Base-by-base conservation (phyloP, 2,888 invertebrate species). In the Thelaira solivaga region DNA sequence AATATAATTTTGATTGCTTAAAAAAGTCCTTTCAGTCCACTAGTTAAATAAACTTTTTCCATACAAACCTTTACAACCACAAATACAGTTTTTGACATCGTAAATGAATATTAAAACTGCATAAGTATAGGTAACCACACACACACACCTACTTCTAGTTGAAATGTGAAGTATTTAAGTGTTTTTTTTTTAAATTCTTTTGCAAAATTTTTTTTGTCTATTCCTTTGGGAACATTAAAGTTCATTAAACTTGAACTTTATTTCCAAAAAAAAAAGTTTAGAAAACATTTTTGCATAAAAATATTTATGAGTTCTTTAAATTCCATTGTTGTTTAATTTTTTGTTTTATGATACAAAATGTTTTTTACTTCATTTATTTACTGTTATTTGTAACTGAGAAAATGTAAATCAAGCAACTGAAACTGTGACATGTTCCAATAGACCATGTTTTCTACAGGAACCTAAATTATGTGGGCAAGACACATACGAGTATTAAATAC, bases 261-360 rank as follows among this genome's bases (percentile, higher is more conserved):
- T 24, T 26, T 47, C 0, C n/a, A 47, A 22, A 10, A 8, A 29
- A 26, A 4, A 6, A 8, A 29, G n/a, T n/a, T 16, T 16, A 36
- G 34, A 24, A 39, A 6, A 6, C 26, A 47, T 47, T 59, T 57
- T 26, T 4, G 6, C 16, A 57, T 57, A 18, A 26, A 55, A 57
- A 39, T 11, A 39, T 59, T n/a, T 43, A n/a, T 13, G 18, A 26
- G 18, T n/a, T 49, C 49, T 36, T 11, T 26, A 36, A 36, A 34
- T 49, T 36, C n/a, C 36, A 36, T 36, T 49, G 62, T 49, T 22
- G 36, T 34, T 36, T 59, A 59, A 41, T 59, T 59, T 41, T 8
- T 29, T 18, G 41, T 57, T 26, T 16, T n/a, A n/a, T n/a, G n/a
- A n/a, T n/a, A 16, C 2, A 59, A 29, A n/a, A n/a, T 26, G 4